Evolutionary conservation across 1,140 invertebrate genomes (phyloP), one percentile per base, ranked within the genome.

Genomic region (Eupristina koningsbergeri): DNA sequence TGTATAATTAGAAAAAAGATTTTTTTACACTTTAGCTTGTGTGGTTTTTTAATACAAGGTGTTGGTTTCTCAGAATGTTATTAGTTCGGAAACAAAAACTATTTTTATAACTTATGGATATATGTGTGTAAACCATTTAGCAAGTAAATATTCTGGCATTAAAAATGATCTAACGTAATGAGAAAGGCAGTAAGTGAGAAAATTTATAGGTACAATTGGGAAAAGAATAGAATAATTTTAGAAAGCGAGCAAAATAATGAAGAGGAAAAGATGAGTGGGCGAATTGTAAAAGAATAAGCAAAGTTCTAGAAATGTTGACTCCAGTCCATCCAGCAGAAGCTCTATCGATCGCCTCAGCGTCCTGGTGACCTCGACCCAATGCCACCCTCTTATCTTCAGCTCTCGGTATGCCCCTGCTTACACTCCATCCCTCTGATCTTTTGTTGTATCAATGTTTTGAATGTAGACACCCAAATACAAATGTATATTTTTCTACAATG

Each of bases 311-410:
- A 47, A 34, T 29, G 83, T 82, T 82, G 81, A 84, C 81, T n/a
- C n/a, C n/a, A n/a, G n/a, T n/a, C n/a, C n/a, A n/a, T n/a, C n/a
- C 84, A 86, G 83, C 83, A 86, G 86, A 87, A 86, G 91, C 90
- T 91, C 89, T 89, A 91, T 91, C 91, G 90, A 91, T 91, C 91
- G 89, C 83, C 87, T 86, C 84, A 39, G 86, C 87, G 91, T 91
- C 90, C 91, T 89, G 90, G 91, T 91, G 91, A 92, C 91, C 91
- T 91, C 90, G 91, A 92, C 91, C 91, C 88, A 92, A 90, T 90
- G 89, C 90, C 90, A 90, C 87, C 86, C 88, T 88, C 87, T 86
- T 19, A 63, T 50, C 34, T 15, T 73, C 31, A 22, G 7, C 47
- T 80, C 78, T 36, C 45, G 2, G 29, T 31, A 0, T 19, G 61